Percentiles rank a stretch among this genome's conserved stretches.
Conservation (phyloP, 2,113 vertebrate genomes). For the Passer domesticus region DNA sequence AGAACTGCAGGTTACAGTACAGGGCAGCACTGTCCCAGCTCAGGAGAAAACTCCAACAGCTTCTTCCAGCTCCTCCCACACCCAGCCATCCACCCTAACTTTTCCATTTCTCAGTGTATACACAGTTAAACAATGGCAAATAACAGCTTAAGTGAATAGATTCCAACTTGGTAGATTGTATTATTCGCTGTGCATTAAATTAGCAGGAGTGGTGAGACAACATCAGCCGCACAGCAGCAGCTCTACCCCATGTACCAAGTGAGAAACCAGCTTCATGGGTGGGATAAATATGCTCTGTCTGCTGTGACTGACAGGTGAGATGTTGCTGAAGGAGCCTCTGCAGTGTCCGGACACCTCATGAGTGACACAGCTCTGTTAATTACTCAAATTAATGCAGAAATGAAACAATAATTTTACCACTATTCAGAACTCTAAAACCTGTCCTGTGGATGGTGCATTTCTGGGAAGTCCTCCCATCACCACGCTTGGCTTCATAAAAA, state of each 20-base stretch:
- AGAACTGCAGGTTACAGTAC: neutral
- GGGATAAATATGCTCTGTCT: neutral
- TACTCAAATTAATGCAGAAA: neutral
- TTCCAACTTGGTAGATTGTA: neutral
- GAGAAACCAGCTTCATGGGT: neutral
- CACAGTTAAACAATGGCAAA: neutral
- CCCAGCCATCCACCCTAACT: neutral
- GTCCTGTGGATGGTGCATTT: neutral
- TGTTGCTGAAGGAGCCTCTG: neutral
- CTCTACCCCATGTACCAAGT: neutral
- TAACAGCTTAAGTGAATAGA: neutral
- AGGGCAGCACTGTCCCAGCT: neutral
- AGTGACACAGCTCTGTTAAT: neutral
- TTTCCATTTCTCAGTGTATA: neutral
- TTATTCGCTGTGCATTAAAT: neutral
- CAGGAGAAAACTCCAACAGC: neutral
- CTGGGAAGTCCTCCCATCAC: neutral
- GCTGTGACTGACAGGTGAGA: neutral
- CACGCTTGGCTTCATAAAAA: neutral
- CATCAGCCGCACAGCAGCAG: neutral
- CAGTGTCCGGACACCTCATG: fast-evolving
- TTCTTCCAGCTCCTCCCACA: neutral
- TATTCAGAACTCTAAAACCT: neutral
- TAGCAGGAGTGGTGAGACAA: neutral
- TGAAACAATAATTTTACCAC: neutral